A percentile compares a stretch with the other conserved stretches of the same genome.
These are phyloP conservation scores for Aleiodes testaceus DNA, from an alignment of 2,888 invertebrate genomes.

Conservation along the genomic window DNA sequence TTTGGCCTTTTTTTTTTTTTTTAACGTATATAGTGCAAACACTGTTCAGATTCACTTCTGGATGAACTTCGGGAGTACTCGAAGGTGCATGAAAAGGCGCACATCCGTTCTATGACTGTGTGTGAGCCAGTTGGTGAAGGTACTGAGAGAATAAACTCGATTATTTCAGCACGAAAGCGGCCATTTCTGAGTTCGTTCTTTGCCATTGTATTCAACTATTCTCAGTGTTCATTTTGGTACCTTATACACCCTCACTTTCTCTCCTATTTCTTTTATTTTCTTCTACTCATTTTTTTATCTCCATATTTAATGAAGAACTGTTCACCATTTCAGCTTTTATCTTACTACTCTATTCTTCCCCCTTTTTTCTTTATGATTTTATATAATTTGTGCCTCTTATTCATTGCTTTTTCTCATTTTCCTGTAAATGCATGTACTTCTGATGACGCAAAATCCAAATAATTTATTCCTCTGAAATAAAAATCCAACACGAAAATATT, in stretches of 20 bases:
- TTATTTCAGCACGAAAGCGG: constrained; percentile 63
- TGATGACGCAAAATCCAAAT: constrained; percentile 29
- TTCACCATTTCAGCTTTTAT: constrained; percentile 11
- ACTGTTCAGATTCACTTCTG: constrained; percentile 23
- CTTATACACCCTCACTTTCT: constrained; percentile 33
- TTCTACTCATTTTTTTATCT: neutral
- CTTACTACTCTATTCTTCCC: constrained; percentile 1
- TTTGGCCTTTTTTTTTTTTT: constrained; percentile 17
- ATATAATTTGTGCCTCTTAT: neutral
- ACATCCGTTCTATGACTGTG: constrained; percentile 16
- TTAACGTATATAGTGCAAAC: constrained; percentile 15
- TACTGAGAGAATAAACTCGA: constrained; percentile 59
- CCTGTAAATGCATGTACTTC: neutral
- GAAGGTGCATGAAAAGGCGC: constrained; percentile 7
- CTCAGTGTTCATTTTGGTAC: constrained; percentile 24
- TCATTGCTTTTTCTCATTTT: neutral
- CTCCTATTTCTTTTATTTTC: constrained; percentile 21
- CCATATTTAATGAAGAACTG: constrained; percentile 32
- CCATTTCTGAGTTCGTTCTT: constrained; percentile 54
- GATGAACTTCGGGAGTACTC: constrained; percentile 15
- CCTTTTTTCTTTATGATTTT: constrained; percentile 1
- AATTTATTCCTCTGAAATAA: constrained; percentile 43
- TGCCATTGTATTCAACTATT: constrained; percentile 51
- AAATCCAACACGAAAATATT: no score
- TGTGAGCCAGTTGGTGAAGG: neutral